Percentiles rank a stretch among this genome's conserved stretches.
phyloP scores from a whole-genome alignment of 2,797 vertebrate genomes.

The Microhierax caerulescens region DNA sequence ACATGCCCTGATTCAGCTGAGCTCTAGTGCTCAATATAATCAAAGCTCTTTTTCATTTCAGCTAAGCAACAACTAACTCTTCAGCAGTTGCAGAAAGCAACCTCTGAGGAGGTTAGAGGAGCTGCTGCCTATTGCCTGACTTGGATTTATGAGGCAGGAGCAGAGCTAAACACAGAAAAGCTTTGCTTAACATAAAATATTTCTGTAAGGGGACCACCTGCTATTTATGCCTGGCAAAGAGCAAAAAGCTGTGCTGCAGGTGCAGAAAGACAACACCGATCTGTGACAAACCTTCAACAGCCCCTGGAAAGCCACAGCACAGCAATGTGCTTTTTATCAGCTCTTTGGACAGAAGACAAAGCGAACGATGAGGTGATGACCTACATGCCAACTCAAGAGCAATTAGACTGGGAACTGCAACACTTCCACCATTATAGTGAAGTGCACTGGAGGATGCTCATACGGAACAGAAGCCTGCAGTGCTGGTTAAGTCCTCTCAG shows the following conservation, averaged over 20 bases:
- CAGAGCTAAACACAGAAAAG: not conserved
- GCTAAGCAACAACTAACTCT: not conserved
- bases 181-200: not conserved
- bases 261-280: not conserved
- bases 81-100: not conserved
- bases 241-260: not conserved
- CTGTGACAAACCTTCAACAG: conserved; percentile 14
- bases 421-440: not conserved
- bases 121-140: not conserved
- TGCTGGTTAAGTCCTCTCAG: not conserved
- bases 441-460: not conserved
- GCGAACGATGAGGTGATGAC: conserved; percentile 1
- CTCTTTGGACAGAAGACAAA: conserved; percentile 49
- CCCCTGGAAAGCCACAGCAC: not conserved
- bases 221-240: conserved; percentile 24
- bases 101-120: not conserved
- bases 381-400: conserved; percentile 34
- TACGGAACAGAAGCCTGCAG: not conserved
- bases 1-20: not conserved
- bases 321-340: not conserved
- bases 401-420: conserved; percentile 7
- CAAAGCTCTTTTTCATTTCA: not conserved
- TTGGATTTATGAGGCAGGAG: not conserved
- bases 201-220: not conserved
- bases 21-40: not conserved